phyloP scores from a whole-genome alignment of 2,797 vertebrate species.

The Crocodylus rhombifer region DNA sequence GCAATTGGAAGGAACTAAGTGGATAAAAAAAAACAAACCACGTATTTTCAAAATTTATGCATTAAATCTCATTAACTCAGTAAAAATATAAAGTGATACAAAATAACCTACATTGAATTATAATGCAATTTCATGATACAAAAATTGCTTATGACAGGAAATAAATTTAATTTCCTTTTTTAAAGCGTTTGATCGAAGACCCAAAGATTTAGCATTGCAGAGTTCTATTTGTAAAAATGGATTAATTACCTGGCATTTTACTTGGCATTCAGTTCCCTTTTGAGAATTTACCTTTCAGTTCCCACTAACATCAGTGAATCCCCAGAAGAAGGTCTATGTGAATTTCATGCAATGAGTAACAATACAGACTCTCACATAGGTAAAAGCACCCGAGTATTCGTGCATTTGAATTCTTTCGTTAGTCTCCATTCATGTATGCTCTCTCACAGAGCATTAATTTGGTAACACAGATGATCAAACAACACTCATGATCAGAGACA shows the following conservation, averaged over 20 bases:
- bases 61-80: no score
- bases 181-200: neutral
- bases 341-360: slow-evolving; percentile 48
- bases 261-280: neutral
- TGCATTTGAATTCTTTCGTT: slow-evolving; percentile 32
- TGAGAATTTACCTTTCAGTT: slow-evolving; percentile 44
- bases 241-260: slow-evolving; percentile 7
- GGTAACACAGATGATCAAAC: slow-evolving; percentile 47
- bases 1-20: neutral
- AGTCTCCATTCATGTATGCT: neutral
- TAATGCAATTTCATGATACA: neutral
- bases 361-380: slow-evolving; percentile 5
- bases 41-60: neutral
- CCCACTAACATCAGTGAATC: slow-evolving; percentile 43
- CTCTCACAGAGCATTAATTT: slow-evolving; percentile 19
- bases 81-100: neutral
- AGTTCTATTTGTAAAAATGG: neutral
- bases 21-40: neutral
- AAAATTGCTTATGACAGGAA: slow-evolving; percentile 29
- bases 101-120: neutral
- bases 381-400: slow-evolving; percentile 26
- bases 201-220: neutral
- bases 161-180: neutral
- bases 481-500: slow-evolving; percentile 47
- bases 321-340: slow-evolving; percentile 48